Evolutionary conservation across 2,888 invertebrate species (phyloP).

Genomic region (Laspeyria flexula): DNA sequence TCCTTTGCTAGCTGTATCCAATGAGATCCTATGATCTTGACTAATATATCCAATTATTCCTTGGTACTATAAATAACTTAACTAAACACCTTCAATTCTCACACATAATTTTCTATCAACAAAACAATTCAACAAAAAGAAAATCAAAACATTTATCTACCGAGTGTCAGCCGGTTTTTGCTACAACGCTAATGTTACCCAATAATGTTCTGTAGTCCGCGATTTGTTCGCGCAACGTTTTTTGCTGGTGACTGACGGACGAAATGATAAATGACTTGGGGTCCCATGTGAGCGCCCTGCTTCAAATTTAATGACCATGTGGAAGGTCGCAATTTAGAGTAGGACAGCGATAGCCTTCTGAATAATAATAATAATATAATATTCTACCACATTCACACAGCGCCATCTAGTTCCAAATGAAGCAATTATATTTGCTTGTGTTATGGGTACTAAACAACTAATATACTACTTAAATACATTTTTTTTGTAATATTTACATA

Average conservation of each 20-base stretch:
- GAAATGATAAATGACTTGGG: conserved; percentile 63
- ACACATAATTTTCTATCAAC: neutral
- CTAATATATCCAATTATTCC: too few species aligned
- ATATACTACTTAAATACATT: too few species aligned
- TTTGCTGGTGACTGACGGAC: conserved; percentile 49
- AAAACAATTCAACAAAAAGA: neutral
- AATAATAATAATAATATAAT: too few species aligned
- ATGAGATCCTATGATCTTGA: too few species aligned
- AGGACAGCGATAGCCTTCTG: neutral
- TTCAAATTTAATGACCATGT: conserved; percentile 61
- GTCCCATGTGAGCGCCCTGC: conserved; percentile 58
- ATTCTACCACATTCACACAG: too few species aligned
- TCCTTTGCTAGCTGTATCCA: too few species aligned
- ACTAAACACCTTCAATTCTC: too few species aligned
- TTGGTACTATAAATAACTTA: too few species aligned
- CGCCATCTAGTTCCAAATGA: too few species aligned
- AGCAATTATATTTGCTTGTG: too few species aligned
- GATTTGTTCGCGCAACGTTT: conserved; percentile 49
- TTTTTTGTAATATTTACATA: too few species aligned
- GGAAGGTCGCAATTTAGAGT: conserved; percentile 2
- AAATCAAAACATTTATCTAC: neutral
- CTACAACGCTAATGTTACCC: conserved; percentile 29
- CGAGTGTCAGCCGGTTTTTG: conserved; percentile 19
- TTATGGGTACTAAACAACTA: too few species aligned
- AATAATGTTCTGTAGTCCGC: conserved; percentile 36